Evolutionary conservation across 2,797 vertebrate species (phyloP), one percentile per base, ranked within the genome.

Genomic region (Pseudochaenichthys georgianus): DNA sequence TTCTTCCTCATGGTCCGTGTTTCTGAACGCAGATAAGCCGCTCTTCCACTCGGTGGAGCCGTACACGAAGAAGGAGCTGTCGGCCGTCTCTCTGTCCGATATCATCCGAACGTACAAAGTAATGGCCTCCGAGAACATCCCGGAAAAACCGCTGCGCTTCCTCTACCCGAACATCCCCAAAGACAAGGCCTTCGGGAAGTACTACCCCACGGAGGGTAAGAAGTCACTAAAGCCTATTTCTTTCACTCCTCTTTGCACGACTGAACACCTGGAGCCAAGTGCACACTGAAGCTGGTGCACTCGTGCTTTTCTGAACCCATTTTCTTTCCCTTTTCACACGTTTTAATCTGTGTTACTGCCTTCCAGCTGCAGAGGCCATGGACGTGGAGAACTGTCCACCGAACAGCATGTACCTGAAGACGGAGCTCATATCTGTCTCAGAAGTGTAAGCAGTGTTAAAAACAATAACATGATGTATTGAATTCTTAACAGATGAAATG

Each of bases 41-140:
- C 82, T 96, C 61, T 97, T 95, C 83, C 98, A 98, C 64, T 97
- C 98, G 0, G 98, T 99, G 31, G 98, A 99, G 50, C 98, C 98
- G 0, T 99, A 99, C 92, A 99, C 98, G 0, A 99, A 97, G 93
- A 98, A 95, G 88, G 98, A 99, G 78, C 96, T 99, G 43, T 90
- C 94, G 0, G 98, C 97, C 0, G 97, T 99, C 13, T 96, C 97
- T 0, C 96, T 99, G 87, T 95, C 98, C 0, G 97, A 99, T 87
- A 99, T 99, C 88, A 97, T 99, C 84, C 96, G 97, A 46, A 98
- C 96, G 76, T 99, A 99, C 92, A 97, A 98, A 88, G 97, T 99
- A 79, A 99, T 99, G 98, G 98, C 97, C 0, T 97, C 95, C 0
- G 98, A 99, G 46, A 99, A 99, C 84, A 98, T 99, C 73, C 98